Conservation (phyloP, 2,888 invertebrate species). For the Pyralis farinalis region DNA sequence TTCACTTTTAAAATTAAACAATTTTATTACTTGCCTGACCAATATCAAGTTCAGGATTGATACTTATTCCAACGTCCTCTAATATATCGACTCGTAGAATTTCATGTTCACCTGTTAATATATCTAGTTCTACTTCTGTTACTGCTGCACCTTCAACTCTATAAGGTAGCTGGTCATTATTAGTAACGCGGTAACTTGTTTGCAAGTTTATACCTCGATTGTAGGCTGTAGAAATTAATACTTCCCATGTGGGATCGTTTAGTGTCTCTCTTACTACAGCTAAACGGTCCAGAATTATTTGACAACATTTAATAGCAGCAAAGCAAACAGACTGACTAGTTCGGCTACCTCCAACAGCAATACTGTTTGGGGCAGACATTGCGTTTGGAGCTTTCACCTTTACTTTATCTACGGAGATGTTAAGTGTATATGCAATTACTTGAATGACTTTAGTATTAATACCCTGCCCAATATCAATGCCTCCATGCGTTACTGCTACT, state of each 20-base stretch:
- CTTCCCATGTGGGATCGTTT: slow-evolving; percentile 71
- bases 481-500: slow-evolving; percentile 86
- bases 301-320: slow-evolving; percentile 68
- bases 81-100: slow-evolving; percentile 83
- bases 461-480: slow-evolving; percentile 91
- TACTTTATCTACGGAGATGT: slow-evolving; percentile 83
- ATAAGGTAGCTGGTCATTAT: slow-evolving; percentile 41
- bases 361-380: slow-evolving; percentile 82
- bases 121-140: slow-evolving; percentile 86
- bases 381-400: slow-evolving; percentile 83
- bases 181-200: slow-evolving; percentile 42
- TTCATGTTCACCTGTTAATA: slow-evolving; percentile 86
- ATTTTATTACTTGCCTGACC: slow-evolving; percentile 81
- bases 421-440: slow-evolving; percentile 83
- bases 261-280: slow-evolving; percentile 58
- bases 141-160: slow-evolving; percentile 79
- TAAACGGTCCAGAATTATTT: slow-evolving; percentile 69
- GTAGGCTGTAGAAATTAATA: slow-evolving; percentile 71
- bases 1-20: too few species aligned
- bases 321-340: slow-evolving; percentile 44
- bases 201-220: slow-evolving; percentile 52
- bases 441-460: slow-evolving; percentile 86
- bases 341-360: slow-evolving; percentile 83
- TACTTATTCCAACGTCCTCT: slow-evolving; percentile 84
- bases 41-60: slow-evolving; percentile 84